A percentile compares a stretch with the other conserved stretches of the same genome.
Evolutionary conservation across 2,113 vertebrate species (phyloP).

Genomic region (Sylvilagus bachmani): DNA sequence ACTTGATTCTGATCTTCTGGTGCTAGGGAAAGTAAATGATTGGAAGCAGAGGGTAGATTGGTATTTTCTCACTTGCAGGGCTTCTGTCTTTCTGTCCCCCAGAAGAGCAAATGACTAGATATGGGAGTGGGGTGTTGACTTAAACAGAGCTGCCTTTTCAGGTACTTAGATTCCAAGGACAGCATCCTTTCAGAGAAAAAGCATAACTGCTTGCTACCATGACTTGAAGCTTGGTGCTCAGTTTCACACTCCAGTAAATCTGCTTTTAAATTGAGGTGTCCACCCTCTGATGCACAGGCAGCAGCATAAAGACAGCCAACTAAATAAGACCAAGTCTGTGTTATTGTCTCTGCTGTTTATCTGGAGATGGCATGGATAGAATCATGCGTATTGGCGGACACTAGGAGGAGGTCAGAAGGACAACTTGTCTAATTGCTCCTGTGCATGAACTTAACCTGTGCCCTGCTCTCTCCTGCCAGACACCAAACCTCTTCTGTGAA

Average conservation of each 20-base stretch:
- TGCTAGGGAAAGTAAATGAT: not conserved
- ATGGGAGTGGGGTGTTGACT: not conserved
- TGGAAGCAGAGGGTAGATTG: not conserved
- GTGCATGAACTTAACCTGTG: not conserved
- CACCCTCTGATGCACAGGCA: not conserved
- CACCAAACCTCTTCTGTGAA: not conserved
- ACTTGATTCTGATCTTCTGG: not conserved
- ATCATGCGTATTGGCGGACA: not conserved
- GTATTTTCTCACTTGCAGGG: not conserved
- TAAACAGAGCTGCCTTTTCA: not conserved
- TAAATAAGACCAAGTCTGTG: not conserved
- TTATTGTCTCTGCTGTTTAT: conserved; percentile 20
- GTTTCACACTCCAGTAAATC: not conserved
- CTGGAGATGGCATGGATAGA: conserved; percentile 13
- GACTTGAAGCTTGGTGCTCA: not conserved
- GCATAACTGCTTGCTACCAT: not conserved
- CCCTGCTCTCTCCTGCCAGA: not conserved
- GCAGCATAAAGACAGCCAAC: not conserved
- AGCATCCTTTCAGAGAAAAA: conserved; percentile 18
- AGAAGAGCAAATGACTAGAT: not conserved
- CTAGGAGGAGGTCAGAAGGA: not conserved
- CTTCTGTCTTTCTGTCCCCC: not conserved
- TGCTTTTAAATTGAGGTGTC: not conserved
- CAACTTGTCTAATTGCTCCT: not conserved
- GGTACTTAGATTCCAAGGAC: not conserved